phyloP scores from a whole-genome alignment of 2,888 invertebrate species.

The Polymixis flavicincta region DNA sequence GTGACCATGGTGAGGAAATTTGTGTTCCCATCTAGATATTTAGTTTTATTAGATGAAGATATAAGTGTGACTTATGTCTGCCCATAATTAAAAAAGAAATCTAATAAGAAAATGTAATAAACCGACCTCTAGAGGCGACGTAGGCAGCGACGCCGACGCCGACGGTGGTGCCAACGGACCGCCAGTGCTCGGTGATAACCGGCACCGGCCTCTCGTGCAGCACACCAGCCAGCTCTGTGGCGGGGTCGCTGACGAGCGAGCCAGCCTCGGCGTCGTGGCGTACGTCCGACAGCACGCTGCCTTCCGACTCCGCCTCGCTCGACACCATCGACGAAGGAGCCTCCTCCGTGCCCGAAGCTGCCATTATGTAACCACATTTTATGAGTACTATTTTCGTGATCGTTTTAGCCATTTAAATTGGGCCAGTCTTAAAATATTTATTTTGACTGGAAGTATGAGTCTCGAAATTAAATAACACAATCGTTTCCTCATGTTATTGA shows the following conservation, averaged over 20 bases:
- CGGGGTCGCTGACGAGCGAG: slow-evolving; percentile 64
- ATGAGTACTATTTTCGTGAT: slow-evolving; percentile 33
- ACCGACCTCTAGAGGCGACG: slow-evolving; percentile 82
- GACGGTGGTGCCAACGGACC: slow-evolving; percentile 73
- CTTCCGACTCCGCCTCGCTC: slow-evolving; percentile 87
- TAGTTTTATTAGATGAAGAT: not conserved
- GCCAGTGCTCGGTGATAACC: slow-evolving; percentile 75
- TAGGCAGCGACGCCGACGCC: slow-evolving; percentile 58
- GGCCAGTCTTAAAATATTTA: not conserved
- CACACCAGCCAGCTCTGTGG: slow-evolving; percentile 64
- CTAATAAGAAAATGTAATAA: not conserved
- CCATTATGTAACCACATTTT: slow-evolving; percentile 31
- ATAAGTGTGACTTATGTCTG: not conserved
- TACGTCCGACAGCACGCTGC: slow-evolving; percentile 81
- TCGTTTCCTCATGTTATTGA: slow-evolving; percentile 21
- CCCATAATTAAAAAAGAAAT: not conserved
- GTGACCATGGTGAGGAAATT: too few relatives aligned
- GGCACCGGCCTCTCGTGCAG: slow-evolving; percentile 73
- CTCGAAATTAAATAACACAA: slow-evolving; percentile 15
- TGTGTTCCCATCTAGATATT: not conserved
- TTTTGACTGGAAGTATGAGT: slow-evolving; percentile 1
- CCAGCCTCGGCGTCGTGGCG: slow-evolving; percentile 74
- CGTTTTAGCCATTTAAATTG: not conserved
- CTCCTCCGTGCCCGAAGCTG: slow-evolving; percentile 82
- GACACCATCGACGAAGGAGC: slow-evolving; percentile 88